phyloP scores from a whole-genome alignment of 2,113 vertebrate genomes.

The Martes martes region DNA sequence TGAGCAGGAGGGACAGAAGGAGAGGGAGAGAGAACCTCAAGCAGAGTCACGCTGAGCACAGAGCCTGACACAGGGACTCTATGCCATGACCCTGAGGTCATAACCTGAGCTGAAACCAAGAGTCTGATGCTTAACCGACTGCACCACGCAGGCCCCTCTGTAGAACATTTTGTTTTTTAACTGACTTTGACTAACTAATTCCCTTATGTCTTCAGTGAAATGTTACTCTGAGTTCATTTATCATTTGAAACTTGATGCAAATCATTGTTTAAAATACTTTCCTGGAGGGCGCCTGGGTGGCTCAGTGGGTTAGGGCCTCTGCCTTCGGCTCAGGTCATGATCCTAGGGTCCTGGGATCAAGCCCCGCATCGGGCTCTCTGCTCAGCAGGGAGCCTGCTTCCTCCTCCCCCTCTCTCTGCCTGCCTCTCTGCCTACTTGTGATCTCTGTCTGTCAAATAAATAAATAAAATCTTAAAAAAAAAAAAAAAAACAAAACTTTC shows the following conservation, averaged over 20 bases:
- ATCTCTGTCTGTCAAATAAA: too few species aligned
- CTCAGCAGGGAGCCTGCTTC: too few species aligned
- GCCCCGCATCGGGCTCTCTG: too few species aligned
- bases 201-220: background rate
- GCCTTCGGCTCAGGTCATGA: too few species aligned
- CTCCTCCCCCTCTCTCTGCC: too few species aligned
- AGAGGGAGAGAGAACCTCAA: background rate
- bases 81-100: background rate
- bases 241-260: background rate
- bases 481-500: background rate
- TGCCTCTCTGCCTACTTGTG: too few species aligned
- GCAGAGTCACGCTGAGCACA: background rate
- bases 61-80: background rate
- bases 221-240: slow-evolving; percentile 7
- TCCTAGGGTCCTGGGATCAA: too few species aligned
- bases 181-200: background rate
- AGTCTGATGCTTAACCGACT: background rate
- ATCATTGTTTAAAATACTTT: background rate
- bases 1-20: background rate
- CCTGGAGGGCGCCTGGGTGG: background rate
- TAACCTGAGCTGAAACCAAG: background rate
- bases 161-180: background rate
- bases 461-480: too few species aligned
- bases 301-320: too few species aligned
- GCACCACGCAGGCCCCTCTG: background rate